Percentiles rank a stretch among this genome's conserved stretches.
phyloP scores from a whole-genome alignment of 1,140 invertebrate species.

The Aphaenogaster floridana region DNA sequence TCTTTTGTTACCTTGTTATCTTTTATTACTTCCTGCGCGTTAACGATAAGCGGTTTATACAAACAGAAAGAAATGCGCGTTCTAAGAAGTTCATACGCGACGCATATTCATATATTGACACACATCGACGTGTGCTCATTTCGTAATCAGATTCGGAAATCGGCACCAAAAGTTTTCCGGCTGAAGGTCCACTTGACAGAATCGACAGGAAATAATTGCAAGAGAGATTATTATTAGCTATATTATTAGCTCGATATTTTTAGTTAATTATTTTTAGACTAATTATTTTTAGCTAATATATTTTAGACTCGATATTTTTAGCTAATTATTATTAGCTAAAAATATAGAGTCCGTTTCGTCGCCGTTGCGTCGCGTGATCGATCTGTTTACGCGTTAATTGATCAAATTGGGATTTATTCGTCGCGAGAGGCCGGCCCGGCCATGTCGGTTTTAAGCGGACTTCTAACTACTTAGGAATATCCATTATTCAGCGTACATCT shows the following conservation, averaged over 20 bases:
- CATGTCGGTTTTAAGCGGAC: conserved; percentile 73
- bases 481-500: conserved; percentile 85
- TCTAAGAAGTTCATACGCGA: background rate
- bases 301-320: too few relatives aligned
- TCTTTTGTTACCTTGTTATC: background rate
- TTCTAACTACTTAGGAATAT: conserved; percentile 81
- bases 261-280: too few relatives aligned
- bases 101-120: background rate
- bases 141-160: background rate
- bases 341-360: background rate
- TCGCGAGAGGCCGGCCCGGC: conserved; percentile 52
- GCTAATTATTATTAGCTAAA: background rate
- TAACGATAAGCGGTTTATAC: background rate
- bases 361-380: conserved; percentile 39
- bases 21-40: background rate
- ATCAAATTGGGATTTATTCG: conserved; percentile 67
- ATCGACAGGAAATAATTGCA: background rate
- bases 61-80: background rate
- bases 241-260: too few relatives aligned
- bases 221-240: background rate
- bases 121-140: background rate
- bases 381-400: conserved; percentile 73
- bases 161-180: background rate
- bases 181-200: background rate
- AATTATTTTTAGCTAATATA: too few relatives aligned